phyloP scores from a whole-genome alignment of 2,113 vertebrate species.

The Corapipo altera region DNA sequence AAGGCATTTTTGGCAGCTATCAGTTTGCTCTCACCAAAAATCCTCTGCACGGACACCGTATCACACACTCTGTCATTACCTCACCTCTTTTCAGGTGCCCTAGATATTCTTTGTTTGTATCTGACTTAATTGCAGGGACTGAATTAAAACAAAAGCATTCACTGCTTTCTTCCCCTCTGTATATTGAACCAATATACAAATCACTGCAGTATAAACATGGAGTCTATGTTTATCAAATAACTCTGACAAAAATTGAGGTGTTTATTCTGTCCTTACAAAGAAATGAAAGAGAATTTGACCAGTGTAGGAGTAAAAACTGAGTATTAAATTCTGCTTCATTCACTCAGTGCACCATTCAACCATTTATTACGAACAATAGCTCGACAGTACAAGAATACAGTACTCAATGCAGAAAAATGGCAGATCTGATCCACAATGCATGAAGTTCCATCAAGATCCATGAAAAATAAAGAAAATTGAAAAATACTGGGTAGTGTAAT shows the following conservation, averaged over 20 bases:
- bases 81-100: background rate
- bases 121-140: background rate
- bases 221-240: background rate
- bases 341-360: background rate
- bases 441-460: background rate
- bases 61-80: background rate
- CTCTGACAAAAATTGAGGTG: background rate
- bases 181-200: background rate
- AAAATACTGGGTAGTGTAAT: background rate
- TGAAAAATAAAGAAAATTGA: background rate
- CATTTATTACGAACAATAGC: background rate
- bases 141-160: background rate
- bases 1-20: background rate
- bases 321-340: background rate
- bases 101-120: background rate
- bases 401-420: background rate
- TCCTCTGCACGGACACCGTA: background rate
- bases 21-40: background rate
- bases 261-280: background rate
- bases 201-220: background rate
- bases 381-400: background rate
- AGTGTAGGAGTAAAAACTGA: background rate
- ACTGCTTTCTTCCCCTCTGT: background rate
- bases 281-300: background rate
- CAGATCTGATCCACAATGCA: background rate